Evolutionary conservation across 2,113 vertebrate species (phyloP), one percentile per base, ranked within the genome.

Genomic region (Blennius ocellaris): DNA sequence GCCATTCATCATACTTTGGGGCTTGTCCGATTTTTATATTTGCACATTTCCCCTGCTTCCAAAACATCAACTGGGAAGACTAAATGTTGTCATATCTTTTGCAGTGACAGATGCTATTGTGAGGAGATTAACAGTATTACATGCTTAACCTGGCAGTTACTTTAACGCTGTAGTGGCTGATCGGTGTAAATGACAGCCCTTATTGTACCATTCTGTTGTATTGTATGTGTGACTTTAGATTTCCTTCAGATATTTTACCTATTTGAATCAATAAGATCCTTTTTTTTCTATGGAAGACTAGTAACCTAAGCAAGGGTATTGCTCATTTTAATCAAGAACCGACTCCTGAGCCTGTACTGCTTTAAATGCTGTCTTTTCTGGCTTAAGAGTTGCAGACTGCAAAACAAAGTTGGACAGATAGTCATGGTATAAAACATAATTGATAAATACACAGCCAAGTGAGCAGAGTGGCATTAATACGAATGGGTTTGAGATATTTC

Each of bases 391-490:
- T 41, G 54, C 65, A 51, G 51, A 51, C 17, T 65, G 30, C 40
- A 30, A 51, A 66, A 38, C 10, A 69, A 57, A 66, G 69, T n/a
- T 66, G 40, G 6, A 73, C 41, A 30, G 39, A 74, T 76, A 37
- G 11, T 5, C 30, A 48, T n/a, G 14, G 43, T 38, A 63, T 11
- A 9, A 58, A 63, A 44, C 3, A 43, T 39, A 44, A 21, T 61
- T 3, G 38, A 7, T 43, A 68, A 16, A 36, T 1, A 30, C 39
- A 14, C 49, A 36, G 37, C 41, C 59, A 6, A 36, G 7, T 38
- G 7, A 37, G 5, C 47, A 14, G 1, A 40, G 11, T 8, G 37
- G 17, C 6, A 37, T 17, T 44, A 8, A 6, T 5, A 41, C 11
- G 48, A 12, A 30, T 10, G 40, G 14, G 15, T 56, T 57, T 30